These are phyloP conservation scores for Oscarella lobularis DNA, from an alignment of 37 sponge, comb jelly and placozoan species.

Conservation along the genomic window DNA sequence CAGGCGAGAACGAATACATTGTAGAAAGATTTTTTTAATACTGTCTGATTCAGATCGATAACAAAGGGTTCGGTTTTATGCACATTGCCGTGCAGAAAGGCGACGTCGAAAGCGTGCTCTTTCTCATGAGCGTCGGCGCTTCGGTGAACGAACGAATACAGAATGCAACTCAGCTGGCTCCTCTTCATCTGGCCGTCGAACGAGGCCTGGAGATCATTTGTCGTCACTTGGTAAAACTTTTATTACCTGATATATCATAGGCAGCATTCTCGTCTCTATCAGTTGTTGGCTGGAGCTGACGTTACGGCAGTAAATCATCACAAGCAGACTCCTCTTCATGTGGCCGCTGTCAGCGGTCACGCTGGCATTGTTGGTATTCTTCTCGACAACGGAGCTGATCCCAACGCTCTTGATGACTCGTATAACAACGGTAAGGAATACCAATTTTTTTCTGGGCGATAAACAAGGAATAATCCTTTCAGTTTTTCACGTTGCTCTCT, in stretches of 20 bases:
- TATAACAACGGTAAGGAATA: conserved; percentile 45
- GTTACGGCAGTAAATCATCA: conserved; percentile 62
- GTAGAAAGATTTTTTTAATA: not conserved
- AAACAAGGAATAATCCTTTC: not conserved
- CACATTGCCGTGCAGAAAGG: conserved; percentile 65
- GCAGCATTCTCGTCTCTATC: not conserved
- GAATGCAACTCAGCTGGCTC: conserved; percentile 45
- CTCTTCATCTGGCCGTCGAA: conserved; percentile 85
- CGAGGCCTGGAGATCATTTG: conserved; percentile 70
- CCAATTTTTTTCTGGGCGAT: not conserved
- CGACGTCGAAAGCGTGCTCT: conserved; percentile 72
- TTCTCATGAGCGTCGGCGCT: conserved; percentile 70
- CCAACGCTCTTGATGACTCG: conserved; percentile 55
- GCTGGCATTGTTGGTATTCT: conserved; percentile 62
- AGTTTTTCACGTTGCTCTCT: conserved; percentile 72
- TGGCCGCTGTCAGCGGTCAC: conserved; percentile 69
- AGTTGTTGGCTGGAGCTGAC: conserved; percentile 72
- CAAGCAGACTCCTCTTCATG: conserved; percentile 43
- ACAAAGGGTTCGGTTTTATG: conserved; percentile 62
- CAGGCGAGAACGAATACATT: too few species aligned
- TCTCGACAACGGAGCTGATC: conserved; percentile 73
- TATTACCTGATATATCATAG: not conserved
- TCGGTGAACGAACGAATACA: conserved; percentile 71
- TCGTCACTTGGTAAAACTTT: conserved; percentile 62
- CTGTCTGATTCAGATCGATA: conserved; percentile 42